These are phyloP conservation scores for Pseudochirops cupreus DNA, from an alignment of 2,797 vertebrate species.

Conservation along the genomic window DNA sequence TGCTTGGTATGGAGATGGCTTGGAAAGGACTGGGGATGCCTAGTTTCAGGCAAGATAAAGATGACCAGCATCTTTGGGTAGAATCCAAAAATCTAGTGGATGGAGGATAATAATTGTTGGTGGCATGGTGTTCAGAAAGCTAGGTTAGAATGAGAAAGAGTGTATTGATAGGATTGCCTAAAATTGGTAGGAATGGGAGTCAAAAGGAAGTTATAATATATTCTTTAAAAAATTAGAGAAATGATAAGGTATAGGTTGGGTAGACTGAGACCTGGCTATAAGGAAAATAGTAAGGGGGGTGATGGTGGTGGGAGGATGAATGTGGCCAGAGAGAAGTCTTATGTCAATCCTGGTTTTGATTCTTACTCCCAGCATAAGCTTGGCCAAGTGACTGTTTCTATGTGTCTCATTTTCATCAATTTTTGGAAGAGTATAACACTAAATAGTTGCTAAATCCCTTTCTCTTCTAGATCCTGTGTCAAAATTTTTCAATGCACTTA, in stretches of 20 bases:
- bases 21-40: background rate
- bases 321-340: background rate
- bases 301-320: background rate
- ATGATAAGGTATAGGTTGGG: background rate
- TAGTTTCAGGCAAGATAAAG: background rate
- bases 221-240: background rate
- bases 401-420: background rate
- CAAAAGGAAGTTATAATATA: background rate
- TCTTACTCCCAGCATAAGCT: background rate
- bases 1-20: background rate
- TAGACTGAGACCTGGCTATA: no score
- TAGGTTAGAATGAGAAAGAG: background rate
- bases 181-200: background rate
- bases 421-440: background rate
- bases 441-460: background rate
- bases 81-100: background rate
- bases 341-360: background rate
- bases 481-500: background rate
- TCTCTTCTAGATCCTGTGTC: background rate
- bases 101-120: background rate
- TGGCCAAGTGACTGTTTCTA: background rate
- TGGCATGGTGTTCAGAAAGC: background rate
- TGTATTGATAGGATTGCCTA: background rate
- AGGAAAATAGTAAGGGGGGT: no score
- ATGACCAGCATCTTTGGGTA: background rate